Percentiles rank a stretch among this genome's conserved stretches.
phyloP scores from a whole-genome alignment of 2,888 invertebrate species.

The Mesorhabditis spiculigera region DNA sequence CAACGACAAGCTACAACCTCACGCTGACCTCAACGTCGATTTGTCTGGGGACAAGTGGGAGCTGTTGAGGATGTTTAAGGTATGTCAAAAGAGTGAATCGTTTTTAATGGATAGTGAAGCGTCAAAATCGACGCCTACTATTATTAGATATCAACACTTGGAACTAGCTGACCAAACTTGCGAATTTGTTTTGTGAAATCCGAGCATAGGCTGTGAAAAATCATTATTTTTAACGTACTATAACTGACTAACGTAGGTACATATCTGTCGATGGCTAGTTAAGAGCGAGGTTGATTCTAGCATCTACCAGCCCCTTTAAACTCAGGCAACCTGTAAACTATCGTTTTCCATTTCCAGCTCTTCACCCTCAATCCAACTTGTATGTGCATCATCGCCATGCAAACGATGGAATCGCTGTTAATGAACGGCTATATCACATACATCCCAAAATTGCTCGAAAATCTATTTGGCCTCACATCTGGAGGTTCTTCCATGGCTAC shows the following conservation, averaged over 20 bases:
- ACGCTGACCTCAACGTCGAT: constrained; percentile 30
- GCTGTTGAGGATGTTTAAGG: constrained; percentile 32
- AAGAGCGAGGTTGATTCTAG: too few species aligned
- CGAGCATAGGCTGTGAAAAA: too few species aligned
- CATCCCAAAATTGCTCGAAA: constrained; percentile 46
- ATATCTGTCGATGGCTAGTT: too few species aligned
- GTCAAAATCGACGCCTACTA: too few species aligned
- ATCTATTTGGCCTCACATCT: constrained; percentile 37
- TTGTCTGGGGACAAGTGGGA: constrained; percentile 36
- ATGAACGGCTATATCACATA: constrained; percentile 51
- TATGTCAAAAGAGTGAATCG: constrained; percentile 6
- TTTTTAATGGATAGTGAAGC: neutral
- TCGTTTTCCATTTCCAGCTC: constrained; percentile 20
- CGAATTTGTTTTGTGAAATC: too few species aligned
- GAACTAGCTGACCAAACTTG: too few species aligned
- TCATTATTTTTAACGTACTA: too few species aligned
- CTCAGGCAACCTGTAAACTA: neutral
- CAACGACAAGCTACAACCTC: constrained; percentile 30
- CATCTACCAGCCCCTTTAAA: neutral
- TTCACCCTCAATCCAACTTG: constrained; percentile 32
- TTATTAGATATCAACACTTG: too few species aligned
- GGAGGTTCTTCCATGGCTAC: constrained; percentile 33
- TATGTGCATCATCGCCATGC: constrained; percentile 38
- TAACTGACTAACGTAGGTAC: too few species aligned
- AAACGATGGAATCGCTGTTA: constrained; percentile 35